phyloP scores from a whole-genome alignment of 2,888 invertebrate genomes.

The Pristionchus exspectatus region DNA sequence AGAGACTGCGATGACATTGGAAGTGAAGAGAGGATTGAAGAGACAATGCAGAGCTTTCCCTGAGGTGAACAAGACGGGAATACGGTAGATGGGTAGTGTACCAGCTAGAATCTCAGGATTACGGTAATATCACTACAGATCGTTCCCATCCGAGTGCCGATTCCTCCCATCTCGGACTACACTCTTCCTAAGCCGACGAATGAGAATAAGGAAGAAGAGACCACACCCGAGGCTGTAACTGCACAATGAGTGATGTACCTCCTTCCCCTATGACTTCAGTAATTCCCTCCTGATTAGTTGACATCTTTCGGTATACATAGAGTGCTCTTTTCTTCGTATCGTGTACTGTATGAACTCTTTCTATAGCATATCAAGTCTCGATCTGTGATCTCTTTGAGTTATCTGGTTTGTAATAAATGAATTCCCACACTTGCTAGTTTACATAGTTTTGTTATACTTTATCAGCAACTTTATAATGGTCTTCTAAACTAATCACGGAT shows the following conservation, averaged over 20 bases:
- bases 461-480: neutral
- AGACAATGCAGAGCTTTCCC: conserved; percentile 9
- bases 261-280: neutral
- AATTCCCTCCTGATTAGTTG: neutral
- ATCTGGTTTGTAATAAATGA: neutral
- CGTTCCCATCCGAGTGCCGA: neutral
- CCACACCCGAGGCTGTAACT: neutral
- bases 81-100: neutral
- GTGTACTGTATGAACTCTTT: neutral
- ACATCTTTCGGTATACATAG: no score
- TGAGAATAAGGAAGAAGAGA: neutral
- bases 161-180: conserved; percentile 25
- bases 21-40: neutral
- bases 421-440: neutral
- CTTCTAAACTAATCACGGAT: neutral
- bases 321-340: neutral
- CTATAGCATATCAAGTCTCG: neutral
- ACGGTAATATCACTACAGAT: conserved; percentile 4
- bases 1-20: neutral
- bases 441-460: neutral
- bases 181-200: neutral
- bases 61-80: neutral
- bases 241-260: neutral
- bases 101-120: neutral
- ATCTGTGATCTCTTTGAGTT: neutral